Evolutionary conservation across 2,888 invertebrate species (phyloP), one percentile per base, ranked within the genome.

Genomic region (Phortica okadai): DNA sequence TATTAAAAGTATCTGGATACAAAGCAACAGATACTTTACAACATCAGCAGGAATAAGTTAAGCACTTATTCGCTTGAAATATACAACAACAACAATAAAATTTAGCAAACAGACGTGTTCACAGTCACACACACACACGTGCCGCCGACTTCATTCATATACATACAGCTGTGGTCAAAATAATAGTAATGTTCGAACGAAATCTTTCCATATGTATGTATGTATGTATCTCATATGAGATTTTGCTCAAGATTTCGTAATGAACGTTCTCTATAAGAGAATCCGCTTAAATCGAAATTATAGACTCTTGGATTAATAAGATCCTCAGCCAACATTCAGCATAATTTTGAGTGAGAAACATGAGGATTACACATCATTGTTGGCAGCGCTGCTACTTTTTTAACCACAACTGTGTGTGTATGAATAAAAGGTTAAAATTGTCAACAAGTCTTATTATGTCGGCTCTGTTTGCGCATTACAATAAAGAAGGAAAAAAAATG

Each of bases 1-100:
- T 66, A 66, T 66, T 42, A 66, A 8, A 44, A 67, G 67, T 67
- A 67, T 67, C 67, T 67, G 67, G 41, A 67, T 67, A 67, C n/a
- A 42, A 33, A 64, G 6, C 21, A 16, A 44, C 44, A 82, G 84
- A 86, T 84, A 77, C 5, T 45, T 6, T 16, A 69, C 77, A 78
- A 84, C 77, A 78, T 77, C 74, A 50, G 11, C 73, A 73, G 58
- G 73, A 56, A 75, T 77, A 77, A 75, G 14, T 72, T 76, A 75
- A 78, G 76, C 74, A 75, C 66, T 16, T 56, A 54, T 72, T 45
- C 41, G 25, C 70, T 54, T 56, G 70, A 72, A 70, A 72, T 0
- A 45, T 16, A 69, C 69, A 70, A 72, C 25, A 62, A 50, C 62
- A 62, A 62, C 11, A 21, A 62, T 4, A 11, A 8, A 33, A 72